A percentile compares a stretch with the other conserved stretches of the same genome.
Evolutionary conservation across 2,113 vertebrate species (phyloP).

Genomic region (Lepisosteus oculatus): DNA sequence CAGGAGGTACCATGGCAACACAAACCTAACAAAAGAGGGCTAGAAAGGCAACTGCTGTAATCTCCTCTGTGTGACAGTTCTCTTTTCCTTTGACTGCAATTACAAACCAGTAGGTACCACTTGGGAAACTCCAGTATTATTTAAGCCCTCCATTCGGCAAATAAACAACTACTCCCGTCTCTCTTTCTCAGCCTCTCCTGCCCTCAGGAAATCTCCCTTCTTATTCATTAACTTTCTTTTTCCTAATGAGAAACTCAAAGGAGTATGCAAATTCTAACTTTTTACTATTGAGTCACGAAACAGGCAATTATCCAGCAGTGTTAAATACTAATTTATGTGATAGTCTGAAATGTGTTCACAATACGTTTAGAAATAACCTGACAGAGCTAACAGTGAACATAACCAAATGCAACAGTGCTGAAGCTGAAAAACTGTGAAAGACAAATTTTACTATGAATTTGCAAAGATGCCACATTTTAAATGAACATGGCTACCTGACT

Average conservation of each 20-base stretch:
- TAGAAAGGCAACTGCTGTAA: neutral
- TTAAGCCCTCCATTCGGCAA: too few relatives aligned
- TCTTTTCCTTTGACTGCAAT: neutral
- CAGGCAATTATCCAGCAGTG: slow-evolving; percentile 30
- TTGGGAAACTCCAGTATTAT: too few relatives aligned
- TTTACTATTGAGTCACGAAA: slow-evolving; percentile 30
- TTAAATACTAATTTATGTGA: slow-evolving; percentile 18
- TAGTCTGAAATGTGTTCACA: too few relatives aligned
- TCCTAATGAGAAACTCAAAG: slow-evolving; percentile 25
- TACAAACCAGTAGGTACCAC: neutral
- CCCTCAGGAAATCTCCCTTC: slow-evolving; percentile 20
- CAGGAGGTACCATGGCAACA: slow-evolving; percentile 5
- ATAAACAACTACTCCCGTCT: neutral
- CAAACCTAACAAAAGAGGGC: slow-evolving; percentile 18
- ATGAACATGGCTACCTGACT: too few relatives aligned
- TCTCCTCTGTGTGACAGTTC: too few relatives aligned
- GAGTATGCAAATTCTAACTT: slow-evolving; percentile 36
- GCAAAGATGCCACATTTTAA: too few relatives aligned
- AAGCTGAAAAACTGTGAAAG: too few relatives aligned
- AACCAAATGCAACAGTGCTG: too few relatives aligned
- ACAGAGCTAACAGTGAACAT: too few relatives aligned
- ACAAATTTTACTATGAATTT: too few relatives aligned
- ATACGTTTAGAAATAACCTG: too few relatives aligned
- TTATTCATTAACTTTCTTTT: slow-evolving; percentile 26
- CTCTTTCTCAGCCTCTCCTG: neutral